These are phyloP conservation scores for Brachionus calyciflorus DNA, from an alignment of 1,140 invertebrate species.

Conservation along the genomic window DNA sequence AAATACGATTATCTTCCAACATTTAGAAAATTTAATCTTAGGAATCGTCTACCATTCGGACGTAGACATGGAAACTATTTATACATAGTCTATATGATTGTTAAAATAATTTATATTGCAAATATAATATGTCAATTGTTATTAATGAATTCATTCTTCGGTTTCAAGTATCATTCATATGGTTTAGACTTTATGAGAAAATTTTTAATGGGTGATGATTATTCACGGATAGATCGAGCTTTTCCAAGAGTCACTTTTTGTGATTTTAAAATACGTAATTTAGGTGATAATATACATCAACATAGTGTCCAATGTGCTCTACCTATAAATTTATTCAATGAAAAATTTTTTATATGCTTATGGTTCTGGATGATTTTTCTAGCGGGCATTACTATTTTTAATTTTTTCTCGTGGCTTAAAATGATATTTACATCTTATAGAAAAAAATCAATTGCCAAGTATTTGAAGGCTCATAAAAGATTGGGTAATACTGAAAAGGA, in stretches of 20 bases:
- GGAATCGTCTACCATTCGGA: constrained; percentile 49
- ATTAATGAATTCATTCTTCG: constrained; percentile 53
- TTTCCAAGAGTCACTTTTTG: constrained; percentile 51
- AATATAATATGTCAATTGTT: constrained; percentile 52
- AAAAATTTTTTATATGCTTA: constrained; percentile 65
- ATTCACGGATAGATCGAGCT: constrained; percentile 55
- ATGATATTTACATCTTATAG: constrained; percentile 50
- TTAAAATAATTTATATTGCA: constrained; percentile 52
- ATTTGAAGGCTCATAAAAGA: constrained; percentile 59
- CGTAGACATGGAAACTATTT: constrained; percentile 62
- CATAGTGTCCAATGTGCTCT: constrained; percentile 65
- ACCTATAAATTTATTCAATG: constrained; percentile 65
- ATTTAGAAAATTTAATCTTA: constrained; percentile 46
- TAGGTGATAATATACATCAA: constrained; percentile 61
- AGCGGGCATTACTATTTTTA: constrained; percentile 60
- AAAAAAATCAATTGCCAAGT: constrained; percentile 55
- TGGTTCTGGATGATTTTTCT: constrained; percentile 66
- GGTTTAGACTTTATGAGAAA: constrained; percentile 61
- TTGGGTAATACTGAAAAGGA: constrained; percentile 52
- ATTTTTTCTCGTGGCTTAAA: constrained; percentile 54
- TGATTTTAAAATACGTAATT: constrained; percentile 63
- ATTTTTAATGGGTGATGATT: constrained; percentile 58
- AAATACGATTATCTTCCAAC: constrained; percentile 40
- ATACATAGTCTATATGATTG: constrained; percentile 54
- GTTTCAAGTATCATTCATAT: constrained; percentile 61